Evolutionary conservation across 2,113 vertebrate species (phyloP).

Genomic region (Corythaeola cristata): DNA sequence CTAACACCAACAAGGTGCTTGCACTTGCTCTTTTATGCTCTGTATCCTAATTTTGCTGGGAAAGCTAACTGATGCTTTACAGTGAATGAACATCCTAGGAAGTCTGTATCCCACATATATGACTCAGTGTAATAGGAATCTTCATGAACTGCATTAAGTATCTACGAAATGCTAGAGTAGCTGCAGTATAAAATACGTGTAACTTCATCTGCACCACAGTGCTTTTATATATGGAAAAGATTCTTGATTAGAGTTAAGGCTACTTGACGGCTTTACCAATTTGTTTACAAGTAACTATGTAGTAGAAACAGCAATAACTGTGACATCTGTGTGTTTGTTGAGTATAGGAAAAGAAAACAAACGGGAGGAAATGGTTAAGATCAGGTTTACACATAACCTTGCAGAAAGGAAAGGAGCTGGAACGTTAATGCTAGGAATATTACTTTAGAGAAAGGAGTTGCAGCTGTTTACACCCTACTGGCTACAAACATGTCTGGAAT

Average conservation of each 20-base stretch:
- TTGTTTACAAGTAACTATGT: background rate
- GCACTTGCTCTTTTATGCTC: background rate
- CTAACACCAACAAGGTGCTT: background rate
- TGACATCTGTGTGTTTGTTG: background rate
- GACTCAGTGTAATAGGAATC: background rate
- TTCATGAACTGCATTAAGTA: background rate
- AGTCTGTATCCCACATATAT: background rate
- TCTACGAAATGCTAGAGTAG: background rate
- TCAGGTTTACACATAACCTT: background rate
- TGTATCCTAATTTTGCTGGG: background rate
- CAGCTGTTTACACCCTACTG: background rate
- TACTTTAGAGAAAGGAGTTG: background rate
- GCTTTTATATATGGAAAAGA: background rate
- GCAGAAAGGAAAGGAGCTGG: background rate
- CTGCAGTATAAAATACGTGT: background rate
- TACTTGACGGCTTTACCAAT: background rate
- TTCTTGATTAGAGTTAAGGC: background rate
- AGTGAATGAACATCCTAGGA: background rate
- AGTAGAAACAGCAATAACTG: background rate
- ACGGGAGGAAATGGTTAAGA: background rate
- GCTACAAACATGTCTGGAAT: background rate
- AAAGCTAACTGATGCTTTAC: background rate
- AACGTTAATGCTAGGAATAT: background rate
- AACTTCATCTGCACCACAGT: background rate
- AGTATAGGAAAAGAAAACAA: background rate